phyloP scores from a whole-genome alignment of 2,888 invertebrate species.

The Dryobota labecula region DNA sequence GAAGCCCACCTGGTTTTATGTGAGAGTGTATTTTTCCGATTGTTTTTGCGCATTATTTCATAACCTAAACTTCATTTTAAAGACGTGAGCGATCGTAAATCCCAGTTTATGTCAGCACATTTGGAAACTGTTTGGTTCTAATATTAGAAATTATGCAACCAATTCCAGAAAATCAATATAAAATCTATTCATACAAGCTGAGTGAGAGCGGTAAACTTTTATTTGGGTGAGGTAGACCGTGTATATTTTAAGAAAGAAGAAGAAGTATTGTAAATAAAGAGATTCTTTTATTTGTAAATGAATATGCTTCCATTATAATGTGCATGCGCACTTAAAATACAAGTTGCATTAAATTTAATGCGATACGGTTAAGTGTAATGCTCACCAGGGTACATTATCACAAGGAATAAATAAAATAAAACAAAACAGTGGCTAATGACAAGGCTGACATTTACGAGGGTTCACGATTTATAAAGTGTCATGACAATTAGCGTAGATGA shows the following conservation, averaged over 20 bases:
- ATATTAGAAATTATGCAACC: constrained; percentile 82
- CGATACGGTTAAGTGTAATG: constrained; percentile 55
- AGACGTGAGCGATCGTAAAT: constrained; percentile 83
- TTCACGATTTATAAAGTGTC: constrained; percentile 70
- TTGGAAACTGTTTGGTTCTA: constrained; percentile 78
- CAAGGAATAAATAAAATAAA: constrained; percentile 57
- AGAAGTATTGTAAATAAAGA: constrained; percentile 29
- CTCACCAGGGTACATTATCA: constrained; percentile 45
- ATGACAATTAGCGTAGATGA: constrained; percentile 74
- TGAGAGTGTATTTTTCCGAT: constrained; percentile 78
- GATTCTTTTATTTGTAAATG: constrained; percentile 44
- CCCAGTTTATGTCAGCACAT: constrained; percentile 82
- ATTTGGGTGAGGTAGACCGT: constrained; percentile 29
- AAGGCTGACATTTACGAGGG: constrained; percentile 73
- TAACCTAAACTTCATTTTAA: constrained; percentile 84
- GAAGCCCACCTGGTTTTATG: constrained; percentile 84
- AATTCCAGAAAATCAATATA: constrained; percentile 63
- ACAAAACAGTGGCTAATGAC: constrained; percentile 58
- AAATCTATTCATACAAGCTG: constrained; percentile 52
- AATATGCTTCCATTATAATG: constrained; percentile 42
- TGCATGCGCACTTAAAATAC: constrained; percentile 48
- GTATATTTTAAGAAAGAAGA: constrained; percentile 20
- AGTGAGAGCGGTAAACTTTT: constrained; percentile 42
- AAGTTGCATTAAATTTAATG: constrained; percentile 59
- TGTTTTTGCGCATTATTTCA: constrained; percentile 85